These are phyloP conservation scores for Seira sanloemensis DNA, from an alignment of 2,888 invertebrate species.

Conservation along the genomic window DNA sequence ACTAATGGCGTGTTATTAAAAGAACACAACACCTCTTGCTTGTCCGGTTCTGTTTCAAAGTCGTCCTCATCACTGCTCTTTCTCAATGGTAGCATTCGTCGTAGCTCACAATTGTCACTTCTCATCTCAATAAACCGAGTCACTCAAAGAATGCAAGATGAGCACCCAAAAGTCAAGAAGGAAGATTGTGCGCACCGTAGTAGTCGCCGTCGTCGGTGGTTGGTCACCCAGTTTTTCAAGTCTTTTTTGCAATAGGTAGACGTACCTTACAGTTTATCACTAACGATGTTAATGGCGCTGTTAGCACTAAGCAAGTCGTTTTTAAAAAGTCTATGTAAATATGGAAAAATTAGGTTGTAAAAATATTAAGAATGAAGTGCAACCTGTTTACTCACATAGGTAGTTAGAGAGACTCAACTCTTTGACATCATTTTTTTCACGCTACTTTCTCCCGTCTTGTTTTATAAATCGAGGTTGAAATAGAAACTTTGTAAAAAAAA, in stretches of 20 bases:
- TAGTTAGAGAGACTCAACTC: neutral
- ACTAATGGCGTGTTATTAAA: slow-evolving; percentile 1
- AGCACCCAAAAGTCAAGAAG: neutral
- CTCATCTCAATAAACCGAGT: neutral
- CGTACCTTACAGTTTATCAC: too few relatives aligned
- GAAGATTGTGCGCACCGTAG: neutral
- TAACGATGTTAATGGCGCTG: too few relatives aligned
- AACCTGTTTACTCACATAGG: neutral
- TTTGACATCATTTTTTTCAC: slow-evolving; percentile 4
- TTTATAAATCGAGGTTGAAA: neutral
- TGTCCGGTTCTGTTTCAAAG: slow-evolving; percentile 42
- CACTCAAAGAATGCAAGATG: neutral
- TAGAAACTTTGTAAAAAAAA: neutral
- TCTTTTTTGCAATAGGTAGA: neutral
- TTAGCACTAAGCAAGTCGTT: too few relatives aligned
- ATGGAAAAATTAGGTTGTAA: neutral
- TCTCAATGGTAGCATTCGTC: neutral
- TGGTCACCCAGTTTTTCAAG: neutral
- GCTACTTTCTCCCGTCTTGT: neutral
- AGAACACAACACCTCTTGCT: slow-evolving; percentile 21
- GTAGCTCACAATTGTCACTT: slow-evolving; percentile 25
- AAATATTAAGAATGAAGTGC: neutral
- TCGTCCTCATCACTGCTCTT: slow-evolving; percentile 22
- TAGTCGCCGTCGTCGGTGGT: too few relatives aligned
- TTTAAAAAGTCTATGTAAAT: neutral